Conservation (phyloP, 2,113 vertebrate genomes). For the Salvator merianae region DNA sequence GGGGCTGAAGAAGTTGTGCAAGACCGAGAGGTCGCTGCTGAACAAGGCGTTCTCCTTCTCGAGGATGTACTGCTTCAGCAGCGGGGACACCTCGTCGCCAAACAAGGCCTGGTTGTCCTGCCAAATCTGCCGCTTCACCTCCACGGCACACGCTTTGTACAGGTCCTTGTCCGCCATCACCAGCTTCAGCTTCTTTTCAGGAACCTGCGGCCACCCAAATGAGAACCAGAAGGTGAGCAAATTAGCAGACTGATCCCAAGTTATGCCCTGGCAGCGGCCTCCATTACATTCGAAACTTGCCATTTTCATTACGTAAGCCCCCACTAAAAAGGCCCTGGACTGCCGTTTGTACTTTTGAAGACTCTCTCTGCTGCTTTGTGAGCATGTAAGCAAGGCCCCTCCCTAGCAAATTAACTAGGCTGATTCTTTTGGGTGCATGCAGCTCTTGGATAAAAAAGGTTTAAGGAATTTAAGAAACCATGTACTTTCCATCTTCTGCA, state of each 20-base stretch:
- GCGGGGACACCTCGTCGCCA: constrained; percentile 93
- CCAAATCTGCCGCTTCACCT: constrained; percentile 99
- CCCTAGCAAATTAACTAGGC: too few species aligned
- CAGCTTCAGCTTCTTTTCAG: constrained; percentile 95
- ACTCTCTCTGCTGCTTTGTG: too few species aligned
- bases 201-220: constrained; percentile 77
- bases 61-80: constrained; percentile 96
- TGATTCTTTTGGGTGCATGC: not conserved
- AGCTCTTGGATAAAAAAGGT: not conserved
- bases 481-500: not conserved
- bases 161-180: constrained; percentile 97
- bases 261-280: not conserved
- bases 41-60: constrained; percentile 94
- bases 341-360: too few species aligned
- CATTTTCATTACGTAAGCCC: too few species aligned
- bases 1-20: constrained; percentile 95
- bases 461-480: too few species aligned
- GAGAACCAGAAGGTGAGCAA: not conserved
- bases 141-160: constrained; percentile 94
- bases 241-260: not conserved
- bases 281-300: not conserved
- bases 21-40: constrained; percentile 90
- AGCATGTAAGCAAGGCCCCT: too few species aligned
- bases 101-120: constrained; percentile 99
- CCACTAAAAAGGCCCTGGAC: too few species aligned